Evolutionary conservation across 1,140 invertebrate species (phyloP), one percentile per base, ranked within the genome.

Genomic region (Eriosoma lanigerum): DNA sequence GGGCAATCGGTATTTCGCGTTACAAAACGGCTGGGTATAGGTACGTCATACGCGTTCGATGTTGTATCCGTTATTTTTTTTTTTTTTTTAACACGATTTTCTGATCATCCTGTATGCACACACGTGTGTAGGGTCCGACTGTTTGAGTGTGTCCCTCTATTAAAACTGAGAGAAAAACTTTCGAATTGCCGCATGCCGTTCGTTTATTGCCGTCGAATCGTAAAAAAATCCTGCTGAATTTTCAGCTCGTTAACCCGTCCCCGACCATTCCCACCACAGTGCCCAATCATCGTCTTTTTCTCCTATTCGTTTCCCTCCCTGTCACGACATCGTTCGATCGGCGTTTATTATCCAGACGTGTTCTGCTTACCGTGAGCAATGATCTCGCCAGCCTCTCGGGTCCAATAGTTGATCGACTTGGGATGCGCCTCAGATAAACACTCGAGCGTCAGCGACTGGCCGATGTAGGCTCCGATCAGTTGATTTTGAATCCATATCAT

Each of bases 401-500:
- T 93, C 93, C 93, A 94, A 85, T 94, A 94, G 85, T 93, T 94
- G 72, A 94, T 93, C 26, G 94, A 93, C 84, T 93, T 94, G 1
- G 94, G 94, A 88, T 90, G 94, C 1, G 93, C 93, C 85, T 96
- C 94, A 0, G 93, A 94, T 82, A 91, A 89, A 84, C 94, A 96
- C 83, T 95, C 93, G 70, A 95, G 85, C 0, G 90, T 91, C 82
- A 94, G 88, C 83, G 90, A 88, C 81, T 93, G 90, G 12, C 91
- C 92, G 81, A 92, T 86, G 38, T 90, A 90, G 9, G 91, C 93
- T 2, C 93, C 93, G 5, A 94, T 92, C 44, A 94, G 85, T 84
- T 94, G 93, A 86, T 94, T 93, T 83, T 90, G 90, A 81, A 94
- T 92, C 84, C 88, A 91, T 82, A 94, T 93, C 89, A 93, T 93